Evolutionary conservation across 2,797 vertebrate species (phyloP).

Genomic region (Schizothorax lantsangensis): DNA sequence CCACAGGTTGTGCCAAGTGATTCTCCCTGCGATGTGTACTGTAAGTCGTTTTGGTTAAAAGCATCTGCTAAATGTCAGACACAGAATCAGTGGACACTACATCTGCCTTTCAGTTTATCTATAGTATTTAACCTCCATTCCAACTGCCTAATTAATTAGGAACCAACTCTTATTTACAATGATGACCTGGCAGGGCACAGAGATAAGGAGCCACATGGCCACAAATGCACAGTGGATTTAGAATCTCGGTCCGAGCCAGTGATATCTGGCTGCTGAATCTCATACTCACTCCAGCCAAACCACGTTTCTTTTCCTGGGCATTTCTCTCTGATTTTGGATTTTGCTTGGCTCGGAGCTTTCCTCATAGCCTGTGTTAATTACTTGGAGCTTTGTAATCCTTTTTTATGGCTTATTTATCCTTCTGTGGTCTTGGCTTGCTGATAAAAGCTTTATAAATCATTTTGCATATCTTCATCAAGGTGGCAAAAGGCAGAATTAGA

Average conservation of each 20-base stretch:
- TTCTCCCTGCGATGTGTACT: not conserved
- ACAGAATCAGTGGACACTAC: not conserved
- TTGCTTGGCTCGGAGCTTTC: constrained; percentile 58
- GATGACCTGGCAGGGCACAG: constrained; percentile 28
- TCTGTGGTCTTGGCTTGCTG: constrained; percentile 59
- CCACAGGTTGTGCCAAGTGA: not conserved
- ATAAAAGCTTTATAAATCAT: constrained; percentile 67
- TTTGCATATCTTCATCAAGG: constrained; percentile 65
- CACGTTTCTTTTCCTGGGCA: constrained; percentile 57
- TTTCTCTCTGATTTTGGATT: constrained; percentile 61
- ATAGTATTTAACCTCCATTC: constrained; percentile 33
- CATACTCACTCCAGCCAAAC: constrained; percentile 57
- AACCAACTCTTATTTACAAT: constrained; percentile 43
- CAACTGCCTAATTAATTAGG: constrained; percentile 38
- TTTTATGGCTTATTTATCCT: constrained; percentile 67
- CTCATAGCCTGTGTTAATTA: constrained; percentile 55
- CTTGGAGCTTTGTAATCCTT: constrained; percentile 61
- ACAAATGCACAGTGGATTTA: constrained; percentile 48
- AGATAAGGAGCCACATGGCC: constrained; percentile 39
- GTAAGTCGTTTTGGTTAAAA: constrained; percentile 15
- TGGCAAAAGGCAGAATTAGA: constrained; percentile 46
- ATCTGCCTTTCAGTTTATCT: constrained; percentile 10
- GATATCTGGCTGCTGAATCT: constrained; percentile 66
- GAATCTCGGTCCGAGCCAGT: constrained; percentile 55
- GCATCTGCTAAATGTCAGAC: constrained; percentile 28